These are phyloP conservation scores for Zeugodacus cucurbitae DNA, from an alignment of 1,140 invertebrate genomes.

Conservation along the genomic window DNA sequence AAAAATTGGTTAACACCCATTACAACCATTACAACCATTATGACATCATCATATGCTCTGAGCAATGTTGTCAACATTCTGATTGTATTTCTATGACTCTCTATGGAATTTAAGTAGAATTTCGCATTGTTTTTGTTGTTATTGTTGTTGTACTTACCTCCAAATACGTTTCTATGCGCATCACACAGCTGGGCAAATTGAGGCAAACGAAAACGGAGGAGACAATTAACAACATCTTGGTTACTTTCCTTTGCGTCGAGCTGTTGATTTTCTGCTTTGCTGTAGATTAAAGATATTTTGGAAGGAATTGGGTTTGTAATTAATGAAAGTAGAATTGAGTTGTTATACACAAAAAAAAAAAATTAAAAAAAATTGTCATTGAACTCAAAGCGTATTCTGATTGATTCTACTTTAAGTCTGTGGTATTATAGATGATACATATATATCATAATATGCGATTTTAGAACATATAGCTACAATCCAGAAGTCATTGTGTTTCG, in stretches of 20 bases:
- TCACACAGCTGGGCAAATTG: conserved; percentile 79
- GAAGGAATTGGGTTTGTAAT: neutral
- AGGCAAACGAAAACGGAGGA: conserved; percentile 82
- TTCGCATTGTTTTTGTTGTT: neutral
- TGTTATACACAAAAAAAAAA: no score
- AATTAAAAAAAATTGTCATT: no score
- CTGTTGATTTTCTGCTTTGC: conserved; percentile 58
- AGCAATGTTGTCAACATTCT: neutral
- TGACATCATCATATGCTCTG: neutral
- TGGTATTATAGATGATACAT: no score
- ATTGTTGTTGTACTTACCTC: conserved; percentile 70
- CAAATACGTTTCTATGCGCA: conserved; percentile 72
- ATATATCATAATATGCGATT: no score
- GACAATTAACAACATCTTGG: conserved; percentile 84
- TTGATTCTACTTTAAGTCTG: no score
- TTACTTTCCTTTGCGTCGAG: conserved; percentile 76
- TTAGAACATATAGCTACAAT: no score
- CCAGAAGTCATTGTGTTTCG: no score
- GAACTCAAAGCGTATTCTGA: no score
- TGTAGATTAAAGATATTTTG: conserved; percentile 42
- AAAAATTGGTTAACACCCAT: neutral
- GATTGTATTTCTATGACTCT: neutral
- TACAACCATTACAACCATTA: neutral
- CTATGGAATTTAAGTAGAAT: neutral
- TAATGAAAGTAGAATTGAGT: no score